These are phyloP conservation scores for Drosophila santomea DNA, from an alignment of 1,140 invertebrate species.

Conservation along the genomic window DNA sequence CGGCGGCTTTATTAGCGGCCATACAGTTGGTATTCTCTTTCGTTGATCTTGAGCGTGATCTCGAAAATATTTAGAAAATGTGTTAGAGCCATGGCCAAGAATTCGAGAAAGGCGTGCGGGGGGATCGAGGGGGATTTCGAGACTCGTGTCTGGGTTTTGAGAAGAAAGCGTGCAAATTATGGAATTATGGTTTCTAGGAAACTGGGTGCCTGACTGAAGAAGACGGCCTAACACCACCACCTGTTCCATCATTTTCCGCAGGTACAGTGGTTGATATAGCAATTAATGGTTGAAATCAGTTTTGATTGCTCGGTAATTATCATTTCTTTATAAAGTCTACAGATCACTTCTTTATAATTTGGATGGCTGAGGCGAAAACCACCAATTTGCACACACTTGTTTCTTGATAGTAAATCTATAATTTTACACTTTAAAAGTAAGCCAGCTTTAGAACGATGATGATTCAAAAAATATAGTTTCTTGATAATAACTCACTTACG, in stretches of 20 bases:
- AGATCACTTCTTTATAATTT: background rate
- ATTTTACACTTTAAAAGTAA: too few species aligned
- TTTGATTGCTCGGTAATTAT: constrained; percentile 3
- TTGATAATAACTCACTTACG: background rate
- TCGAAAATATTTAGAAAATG: constrained; percentile 74
- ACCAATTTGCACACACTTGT: background rate
- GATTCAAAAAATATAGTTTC: background rate
- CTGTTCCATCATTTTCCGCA: constrained; percentile 1
- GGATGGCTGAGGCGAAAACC: too few species aligned
- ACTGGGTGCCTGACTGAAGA: constrained; percentile 31
- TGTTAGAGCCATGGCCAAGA: constrained; percentile 61
- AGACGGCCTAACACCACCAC: constrained; percentile 7
- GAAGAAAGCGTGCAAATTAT: constrained; percentile 80
- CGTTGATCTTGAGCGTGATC: constrained; percentile 66
- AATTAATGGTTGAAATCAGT: constrained; percentile 13
- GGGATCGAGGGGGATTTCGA: background rate
- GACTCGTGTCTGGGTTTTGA: constrained; percentile 56
- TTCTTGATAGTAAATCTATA: background rate
- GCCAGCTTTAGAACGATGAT: background rate
- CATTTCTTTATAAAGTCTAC: background rate
- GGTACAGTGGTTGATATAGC: constrained; percentile 18
- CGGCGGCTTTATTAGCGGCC: constrained; percentile 69
- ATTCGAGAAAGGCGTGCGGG: constrained; percentile 20
- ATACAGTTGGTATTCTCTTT: constrained; percentile 59
- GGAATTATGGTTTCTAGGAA: constrained; percentile 58